Percentiles rank a stretch among this genome's conserved stretches.
Conservation (phyloP, 2,888 invertebrate genomes). For the Eupithecia pulchellata region DNA sequence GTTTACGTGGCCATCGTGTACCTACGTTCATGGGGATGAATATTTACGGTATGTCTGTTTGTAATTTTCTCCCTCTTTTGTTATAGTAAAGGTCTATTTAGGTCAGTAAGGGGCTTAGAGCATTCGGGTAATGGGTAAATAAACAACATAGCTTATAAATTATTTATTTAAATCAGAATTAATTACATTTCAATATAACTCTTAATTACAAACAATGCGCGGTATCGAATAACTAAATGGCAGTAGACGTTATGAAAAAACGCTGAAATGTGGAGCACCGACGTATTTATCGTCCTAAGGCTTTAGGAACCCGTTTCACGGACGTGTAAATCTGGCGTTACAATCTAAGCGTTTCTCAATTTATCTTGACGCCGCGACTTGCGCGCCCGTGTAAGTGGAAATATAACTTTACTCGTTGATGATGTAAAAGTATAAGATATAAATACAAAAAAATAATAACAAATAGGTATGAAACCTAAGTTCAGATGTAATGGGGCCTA, state of each 20-base stretch:
- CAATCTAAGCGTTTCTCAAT: neutral
- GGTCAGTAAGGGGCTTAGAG: too few relatives aligned
- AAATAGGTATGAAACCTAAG: too few relatives aligned
- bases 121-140: neutral
- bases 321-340: neutral
- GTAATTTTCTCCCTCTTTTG: too few relatives aligned
- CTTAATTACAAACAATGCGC: constrained; percentile 22
- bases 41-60: too few relatives aligned
- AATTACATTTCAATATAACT: constrained; percentile 31
- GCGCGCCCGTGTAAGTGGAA: neutral
- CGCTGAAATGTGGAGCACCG: neutral
- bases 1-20: too few relatives aligned
- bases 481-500: neutral
- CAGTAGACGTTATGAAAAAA: neutral
- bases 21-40: too few relatives aligned
- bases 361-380: neutral
- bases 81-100: too few relatives aligned
- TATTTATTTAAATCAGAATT: constrained; percentile 35
- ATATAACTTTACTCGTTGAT: neutral
- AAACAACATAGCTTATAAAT: constrained; percentile 13
- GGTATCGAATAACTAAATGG: neutral
- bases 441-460: neutral
- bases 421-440: neutral
- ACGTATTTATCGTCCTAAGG: neutral
- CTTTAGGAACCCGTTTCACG: neutral